Base-by-base conservation (phyloP, 1,140 invertebrate genomes). In the Cotesia chilonis region DNA sequence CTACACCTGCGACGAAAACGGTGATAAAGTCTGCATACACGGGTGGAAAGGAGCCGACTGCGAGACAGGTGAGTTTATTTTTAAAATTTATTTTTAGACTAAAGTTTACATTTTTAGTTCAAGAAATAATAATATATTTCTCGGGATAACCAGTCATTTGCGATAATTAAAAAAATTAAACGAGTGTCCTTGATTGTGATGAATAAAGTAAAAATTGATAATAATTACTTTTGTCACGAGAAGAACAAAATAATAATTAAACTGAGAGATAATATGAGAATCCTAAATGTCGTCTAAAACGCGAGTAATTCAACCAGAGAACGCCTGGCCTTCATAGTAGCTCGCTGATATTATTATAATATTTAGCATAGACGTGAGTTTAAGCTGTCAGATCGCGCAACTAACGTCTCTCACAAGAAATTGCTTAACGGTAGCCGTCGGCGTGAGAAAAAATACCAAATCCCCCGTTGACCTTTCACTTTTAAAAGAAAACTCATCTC, bases 41-140 rank as follows among this genome's bases (percentile, higher is more conserved):
- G 96, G 97, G 76, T 98, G 97, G 97, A 94, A 92, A 83, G 96
- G 96, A 68, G 89, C 92, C 79, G 97, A 96, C 84, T 98, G 96
- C 87, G 94, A 96, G 85, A 93, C 91, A 87, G 93, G 95, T 96
- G 87, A 89, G 90, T 70, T 75, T 69, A 20, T 67, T 70, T 59
- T 52, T 10, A 60, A 20, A 59, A 63, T 35, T 20, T 60, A n/a
- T 14, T 37, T 37, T 36, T 65, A 37, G 28, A 37, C 63, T 6
- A 7, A 47, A 47, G 41, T 47, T 37, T 38, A 5, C n/a, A 37
- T 17, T 65, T n/a, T 20, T 51, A 51, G 7, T 51, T 51, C 12
- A 51, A 51, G 7, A 9, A 7, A 51, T 51, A 51, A 51, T 51
- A n/a, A 9, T 47, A 47, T 9, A 47, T 10, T 47, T 47, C 41